Base-by-base conservation (phyloP, 2,797 vertebrate species). In the Falco naumanni region DNA sequence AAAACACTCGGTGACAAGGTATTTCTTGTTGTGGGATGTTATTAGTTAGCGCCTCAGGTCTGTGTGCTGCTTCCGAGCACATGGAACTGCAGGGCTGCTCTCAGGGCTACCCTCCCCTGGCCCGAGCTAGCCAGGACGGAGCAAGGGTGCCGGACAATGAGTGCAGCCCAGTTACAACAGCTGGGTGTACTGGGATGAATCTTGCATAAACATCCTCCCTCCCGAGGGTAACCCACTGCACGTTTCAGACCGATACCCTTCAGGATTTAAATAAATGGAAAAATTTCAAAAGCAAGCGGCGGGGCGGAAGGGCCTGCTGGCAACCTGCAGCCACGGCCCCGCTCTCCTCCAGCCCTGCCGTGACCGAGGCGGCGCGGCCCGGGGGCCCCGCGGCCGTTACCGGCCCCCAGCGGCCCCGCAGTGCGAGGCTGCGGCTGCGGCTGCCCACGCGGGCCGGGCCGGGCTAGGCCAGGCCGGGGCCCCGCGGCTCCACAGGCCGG, bases 101-200 rank as follows among this genome's bases (percentile, higher is more conserved):
- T 39, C 15, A 26, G n/a, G 13, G 33, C 5, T 20, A 5, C 17
- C 65, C 12, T 50, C 22, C n/a, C 50, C 9, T 25, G 48, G 34
- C 1, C 5, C 43, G 6, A 37, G 33, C 0, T 7, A 19, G 20
- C 45, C 21, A 2, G 53, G 15, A 79, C 50, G 41, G 41, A 41
- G 41, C 41, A 41, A 41, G 41, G 41, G 41, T 41, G 41, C 12
- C 3, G 13, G 41, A 41, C 41, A 41, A 41, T 41, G 68, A 28
- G 84, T 4, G 17, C 21, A 11, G 61, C 34, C 43, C 9, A 45
- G 3, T 28, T 5, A 2, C 0, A 5, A 81, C 1, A 28, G 56
- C 64, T 0, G 43, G 31, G 63, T 15, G 2, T 8, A 37, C 41
- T 0, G 20, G 29, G 33, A 28, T 47, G 59, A 50, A 50, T 8